A percentile compares a stretch with the other conserved stretches of the same genome.
These are phyloP conservation scores for Acanthosepion pharaonis DNA, from an alignment of 2,888 invertebrate species.

Conservation along the genomic window DNA sequence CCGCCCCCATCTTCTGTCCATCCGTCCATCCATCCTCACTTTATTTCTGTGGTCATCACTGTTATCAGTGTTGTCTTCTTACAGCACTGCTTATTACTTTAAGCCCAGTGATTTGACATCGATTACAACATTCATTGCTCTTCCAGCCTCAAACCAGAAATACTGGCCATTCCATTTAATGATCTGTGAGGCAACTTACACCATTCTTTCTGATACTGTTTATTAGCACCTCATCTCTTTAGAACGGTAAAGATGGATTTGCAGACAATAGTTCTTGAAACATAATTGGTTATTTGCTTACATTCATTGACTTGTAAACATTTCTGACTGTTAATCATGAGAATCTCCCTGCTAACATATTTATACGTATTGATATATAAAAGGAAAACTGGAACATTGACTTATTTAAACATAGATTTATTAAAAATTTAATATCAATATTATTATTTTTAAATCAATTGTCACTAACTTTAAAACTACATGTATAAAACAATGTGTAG, in stretches of 20 bases:
- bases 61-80: not conserved
- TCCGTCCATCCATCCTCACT: not conserved
- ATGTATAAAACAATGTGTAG: too few species aligned
- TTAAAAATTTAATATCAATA: too few species aligned
- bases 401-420: too few species aligned
- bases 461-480: too few species aligned
- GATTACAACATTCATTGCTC: constrained; percentile 12
- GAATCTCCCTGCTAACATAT: too few species aligned
- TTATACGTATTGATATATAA: too few species aligned
- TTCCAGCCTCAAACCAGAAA: not conserved
- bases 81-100: not conserved
- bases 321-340: too few species aligned
- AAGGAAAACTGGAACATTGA: too few species aligned
- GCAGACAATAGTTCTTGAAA: not conserved
- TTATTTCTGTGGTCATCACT: not conserved
- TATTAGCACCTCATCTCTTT: constrained; percentile 12
- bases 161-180: constrained; percentile 15
- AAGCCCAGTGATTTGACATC: constrained; percentile 9
- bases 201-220: constrained; percentile 3
- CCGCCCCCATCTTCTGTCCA: not conserved
- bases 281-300: not conserved
- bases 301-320: too few species aligned
- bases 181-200: not conserved
- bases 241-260: not conserved
- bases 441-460: too few species aligned